phyloP scores from a whole-genome alignment of 2,888 invertebrate species.

The Drosophila anomalipes region DNA sequence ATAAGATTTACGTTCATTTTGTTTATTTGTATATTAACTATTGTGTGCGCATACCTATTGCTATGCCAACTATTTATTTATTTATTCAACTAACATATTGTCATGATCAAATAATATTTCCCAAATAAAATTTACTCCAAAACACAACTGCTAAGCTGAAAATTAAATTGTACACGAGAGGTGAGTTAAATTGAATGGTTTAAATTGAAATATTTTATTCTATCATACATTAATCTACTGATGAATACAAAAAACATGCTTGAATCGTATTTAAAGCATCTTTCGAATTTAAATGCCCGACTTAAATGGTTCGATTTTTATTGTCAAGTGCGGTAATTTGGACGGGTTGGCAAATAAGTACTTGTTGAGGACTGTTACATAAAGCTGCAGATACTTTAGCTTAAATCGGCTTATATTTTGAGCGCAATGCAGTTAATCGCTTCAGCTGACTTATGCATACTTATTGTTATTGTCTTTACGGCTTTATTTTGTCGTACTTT shows the following conservation, averaged over 20 bases:
- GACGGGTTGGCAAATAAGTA: neutral
- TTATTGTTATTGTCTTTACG: neutral
- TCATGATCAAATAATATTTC: conserved; percentile 56
- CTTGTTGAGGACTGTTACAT: neutral
- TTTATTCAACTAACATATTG: conserved; percentile 79
- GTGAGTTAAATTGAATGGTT: neutral
- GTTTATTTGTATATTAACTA: conserved; percentile 16
- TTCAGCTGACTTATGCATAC: neutral
- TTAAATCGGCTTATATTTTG: neutral
- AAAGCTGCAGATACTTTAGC: neutral
- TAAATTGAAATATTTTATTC: neutral
- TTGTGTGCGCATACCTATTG: conserved; percentile 32
- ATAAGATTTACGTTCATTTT: conserved; percentile 42
- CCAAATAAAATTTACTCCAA: conserved; percentile 55
- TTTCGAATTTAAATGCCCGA: conserved; percentile 1
- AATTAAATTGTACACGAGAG: neutral
- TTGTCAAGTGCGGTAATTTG: neutral
- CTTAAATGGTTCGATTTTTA: conserved; percentile 1
- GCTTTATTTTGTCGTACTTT: neutral
- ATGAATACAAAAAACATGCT: neutral
- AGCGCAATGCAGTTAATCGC: neutral
- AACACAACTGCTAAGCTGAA: conserved; percentile 2
- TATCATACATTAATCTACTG: neutral
- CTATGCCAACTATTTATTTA: conserved; percentile 70
- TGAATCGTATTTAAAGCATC: conserved; percentile 11